Evolutionary conservation across 2,888 invertebrate genomes (phyloP).

Genomic region (Rotaria macrura): DNA sequence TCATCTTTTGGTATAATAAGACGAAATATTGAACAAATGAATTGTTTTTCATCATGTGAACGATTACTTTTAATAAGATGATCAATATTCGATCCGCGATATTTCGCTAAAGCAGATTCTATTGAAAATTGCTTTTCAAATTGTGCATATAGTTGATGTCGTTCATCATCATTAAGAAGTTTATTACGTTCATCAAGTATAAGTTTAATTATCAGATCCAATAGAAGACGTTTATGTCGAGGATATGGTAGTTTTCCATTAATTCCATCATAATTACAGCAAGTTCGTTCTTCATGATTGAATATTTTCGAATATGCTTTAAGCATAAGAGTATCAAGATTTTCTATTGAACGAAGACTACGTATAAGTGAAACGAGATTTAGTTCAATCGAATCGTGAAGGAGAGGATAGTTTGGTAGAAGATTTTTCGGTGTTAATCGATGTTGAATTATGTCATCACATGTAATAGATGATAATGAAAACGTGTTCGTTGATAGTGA

Average conservation of each 20-base stretch:
- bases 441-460: not conserved
- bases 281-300: not conserved
- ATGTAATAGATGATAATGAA: not conserved
- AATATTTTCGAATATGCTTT: not conserved
- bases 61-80: not conserved
- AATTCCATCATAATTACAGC: not conserved
- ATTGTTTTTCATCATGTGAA: not conserved
- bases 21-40: not conserved
- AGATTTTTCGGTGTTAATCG: not conserved
- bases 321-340: not conserved
- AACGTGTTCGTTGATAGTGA: not conserved
- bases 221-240: not conserved
- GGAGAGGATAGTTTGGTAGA: not conserved
- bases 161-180: not conserved
- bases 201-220: not conserved
- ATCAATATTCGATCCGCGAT: not conserved
- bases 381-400: not conserved
- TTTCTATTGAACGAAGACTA: not conserved
- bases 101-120: not conserved
- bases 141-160: not conserved
- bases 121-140: not conserved
- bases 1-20: not conserved
- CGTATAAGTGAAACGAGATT: not conserved
- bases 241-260: not conserved
- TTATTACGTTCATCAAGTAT: not conserved